These are phyloP conservation scores for Chelon auratus DNA, from an alignment of 2,797 vertebrate species.

Conservation along the genomic window DNA sequence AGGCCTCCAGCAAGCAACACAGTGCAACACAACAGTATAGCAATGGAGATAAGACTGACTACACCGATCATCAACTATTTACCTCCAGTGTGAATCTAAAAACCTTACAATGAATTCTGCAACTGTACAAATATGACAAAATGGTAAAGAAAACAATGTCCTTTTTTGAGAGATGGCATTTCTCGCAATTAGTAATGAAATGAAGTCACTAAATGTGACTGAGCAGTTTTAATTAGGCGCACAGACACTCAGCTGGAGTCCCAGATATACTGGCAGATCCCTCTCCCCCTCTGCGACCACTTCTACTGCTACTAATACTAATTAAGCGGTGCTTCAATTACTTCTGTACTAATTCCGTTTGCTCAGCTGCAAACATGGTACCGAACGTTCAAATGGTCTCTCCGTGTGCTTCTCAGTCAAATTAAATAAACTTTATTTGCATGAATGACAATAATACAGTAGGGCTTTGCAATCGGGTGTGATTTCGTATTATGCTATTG, in stretches of 20 bases:
- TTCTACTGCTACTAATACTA: conserved; percentile 51
- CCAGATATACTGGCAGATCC: conserved; percentile 23
- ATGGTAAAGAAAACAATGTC: background rate
- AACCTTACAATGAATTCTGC: background rate
- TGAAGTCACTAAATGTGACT: conserved; percentile 50
- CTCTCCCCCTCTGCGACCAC: conserved; percentile 41
- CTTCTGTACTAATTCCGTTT: conserved; percentile 39
- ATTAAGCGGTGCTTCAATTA: conserved; percentile 61
- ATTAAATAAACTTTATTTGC: conserved; percentile 8
- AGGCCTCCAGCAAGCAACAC: conserved; percentile 11
- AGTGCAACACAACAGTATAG: conserved; percentile 8
- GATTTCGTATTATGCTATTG: background rate
- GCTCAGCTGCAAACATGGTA: conserved; percentile 40
- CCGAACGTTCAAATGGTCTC: conserved; percentile 22
- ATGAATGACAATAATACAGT: background rate
- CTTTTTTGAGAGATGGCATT: conserved; percentile 16
- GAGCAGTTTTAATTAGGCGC: conserved; percentile 63
- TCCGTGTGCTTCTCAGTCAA: background rate
- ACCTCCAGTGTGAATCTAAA: background rate
- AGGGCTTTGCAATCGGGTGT: background rate
- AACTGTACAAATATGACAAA: background rate
- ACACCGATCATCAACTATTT: background rate
- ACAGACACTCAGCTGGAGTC: conserved; percentile 50
- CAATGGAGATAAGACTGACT: conserved; percentile 8
- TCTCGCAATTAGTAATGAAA: conserved; percentile 16